A percentile compares a stretch with the other conserved stretches of the same genome.
phyloP scores from a whole-genome alignment of 2,888 invertebrate genomes.

The Ligdia adustata region DNA sequence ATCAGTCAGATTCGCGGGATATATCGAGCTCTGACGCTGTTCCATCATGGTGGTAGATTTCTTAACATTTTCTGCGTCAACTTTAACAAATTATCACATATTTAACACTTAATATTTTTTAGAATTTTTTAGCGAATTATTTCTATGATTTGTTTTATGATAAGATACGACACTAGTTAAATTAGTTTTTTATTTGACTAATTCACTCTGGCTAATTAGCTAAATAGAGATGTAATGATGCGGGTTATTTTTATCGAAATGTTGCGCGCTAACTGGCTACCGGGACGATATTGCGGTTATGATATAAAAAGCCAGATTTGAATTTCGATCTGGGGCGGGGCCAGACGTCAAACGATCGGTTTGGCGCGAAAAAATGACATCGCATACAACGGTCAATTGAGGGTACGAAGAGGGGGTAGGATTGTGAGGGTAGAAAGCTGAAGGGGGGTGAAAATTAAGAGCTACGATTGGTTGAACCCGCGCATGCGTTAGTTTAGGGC shows the following conservation, averaged over 20 bases:
- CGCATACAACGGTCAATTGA: conserved; percentile 73
- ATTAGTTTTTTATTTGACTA: too few species aligned
- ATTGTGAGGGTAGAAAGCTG: conserved; percentile 43
- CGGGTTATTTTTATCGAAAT: conserved; percentile 40
- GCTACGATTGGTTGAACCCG: conserved; percentile 57
- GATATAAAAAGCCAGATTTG: conserved; percentile 67
- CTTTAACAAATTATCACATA: conserved; percentile 3
- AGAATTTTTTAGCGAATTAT: background rate
- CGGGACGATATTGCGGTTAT: conserved; percentile 64
- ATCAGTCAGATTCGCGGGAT: conserved; percentile 68
- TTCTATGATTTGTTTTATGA: background rate
- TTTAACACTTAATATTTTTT: conserved; percentile 1
- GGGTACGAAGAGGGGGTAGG: conserved; percentile 57
- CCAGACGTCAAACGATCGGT: conserved; percentile 64
- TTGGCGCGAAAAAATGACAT: conserved; percentile 78
- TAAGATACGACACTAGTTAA: background rate
- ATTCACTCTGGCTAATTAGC: conserved; percentile 16
- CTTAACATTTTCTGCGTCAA: conserved; percentile 41
- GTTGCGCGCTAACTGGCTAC: conserved; percentile 48
- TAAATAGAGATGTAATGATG: conserved; percentile 24
- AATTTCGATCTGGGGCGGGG: conserved; percentile 69
- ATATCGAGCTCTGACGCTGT: conserved; percentile 59
- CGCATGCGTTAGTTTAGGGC: conserved; percentile 70
- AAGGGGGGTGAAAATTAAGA: conserved; percentile 46
- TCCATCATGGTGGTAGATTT: conserved; percentile 62